Evolutionary conservation across 1,140 invertebrate species (phyloP), one percentile per base, ranked within the genome.

Genomic region (Argopecten irradians): DNA sequence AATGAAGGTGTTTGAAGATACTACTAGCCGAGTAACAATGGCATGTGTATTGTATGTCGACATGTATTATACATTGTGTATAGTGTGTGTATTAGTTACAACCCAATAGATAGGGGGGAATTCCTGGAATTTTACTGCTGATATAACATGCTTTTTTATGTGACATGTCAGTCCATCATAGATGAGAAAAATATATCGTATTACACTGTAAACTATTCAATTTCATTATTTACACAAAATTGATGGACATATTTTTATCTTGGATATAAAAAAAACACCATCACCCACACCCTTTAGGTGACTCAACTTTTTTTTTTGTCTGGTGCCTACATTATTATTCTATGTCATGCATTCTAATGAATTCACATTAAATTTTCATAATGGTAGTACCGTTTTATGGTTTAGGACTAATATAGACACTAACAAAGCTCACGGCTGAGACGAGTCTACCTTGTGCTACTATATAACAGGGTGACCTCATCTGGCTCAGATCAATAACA

Each of bases 401-500:
- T 28, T 16, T 19, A 46, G 9, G 22, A 71, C 55, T 71, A n/a
- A 3, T 11, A 46, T 19, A 46, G 43, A 19, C 3, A 2, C 13
- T 71, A 71, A 71, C 55, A 71, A 71, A 71, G 55, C 22, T 16
- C 11, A 71, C n/a, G 28, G 28, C 55, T n/a, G n/a, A 28, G 55
- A 71, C 55, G 7, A n/a, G 55, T n/a, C 7, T 71, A 71, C 55
- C 55, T 71, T 71, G 55, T 71, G 22, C 55, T 71, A 71, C 55
- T n/a, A n/a, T n/a, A 71, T 71, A 71, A 71, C 55, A n/a, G 22
- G 55, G 55, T 71, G 55, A 71, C 55, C 55, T 71, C 55, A 71
- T 71, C 55, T 71, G 16, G 55, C 28, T 28, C 55, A 71, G 55
- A 71, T 71, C 55, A 71, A 71, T 71, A 71, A 71, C n/a, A 39